Conservation (phyloP, 2,113 vertebrate species). For the Leucoraja erinaceus region DNA sequence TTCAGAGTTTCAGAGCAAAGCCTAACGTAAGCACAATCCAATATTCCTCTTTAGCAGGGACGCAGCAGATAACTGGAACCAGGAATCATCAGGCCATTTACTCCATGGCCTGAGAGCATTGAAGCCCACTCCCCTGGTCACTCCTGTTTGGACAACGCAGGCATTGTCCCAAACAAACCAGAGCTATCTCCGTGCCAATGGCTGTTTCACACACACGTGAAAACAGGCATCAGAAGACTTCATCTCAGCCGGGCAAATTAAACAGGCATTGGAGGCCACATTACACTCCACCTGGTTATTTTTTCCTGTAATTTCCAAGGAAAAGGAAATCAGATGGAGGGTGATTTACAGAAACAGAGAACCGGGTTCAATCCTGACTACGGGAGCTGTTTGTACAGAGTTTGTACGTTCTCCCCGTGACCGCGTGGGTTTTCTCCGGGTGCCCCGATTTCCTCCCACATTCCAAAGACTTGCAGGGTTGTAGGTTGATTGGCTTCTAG, state of each 20-base stretch:
- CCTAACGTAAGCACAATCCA: background rate
- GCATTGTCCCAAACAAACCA: background rate
- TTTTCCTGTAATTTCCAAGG: background rate
- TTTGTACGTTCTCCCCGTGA: too few species aligned
- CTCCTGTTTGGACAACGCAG: background rate
- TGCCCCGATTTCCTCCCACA: too few species aligned
- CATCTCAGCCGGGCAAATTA: background rate
- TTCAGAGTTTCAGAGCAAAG: background rate
- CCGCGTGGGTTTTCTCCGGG: too few species aligned
- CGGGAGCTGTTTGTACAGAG: too few species aligned
- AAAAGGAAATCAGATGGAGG: too few species aligned
- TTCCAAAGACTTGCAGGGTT: too few species aligned
- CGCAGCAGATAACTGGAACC: too few species aligned
- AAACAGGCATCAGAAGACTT: background rate
- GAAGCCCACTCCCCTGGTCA: background rate
- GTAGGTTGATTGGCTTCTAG: too few species aligned
- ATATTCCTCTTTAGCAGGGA: background rate
- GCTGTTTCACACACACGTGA: background rate
- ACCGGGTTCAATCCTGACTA: too few species aligned
- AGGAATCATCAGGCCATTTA: background rate
- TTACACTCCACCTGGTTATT: background rate
- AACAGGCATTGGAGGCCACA: background rate
- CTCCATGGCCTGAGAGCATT: background rate
- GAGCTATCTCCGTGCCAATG: background rate
- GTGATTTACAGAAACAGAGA: too few species aligned